phyloP scores from a whole-genome alignment of 2,888 invertebrate species.

The Anthrax anthrax region DNA sequence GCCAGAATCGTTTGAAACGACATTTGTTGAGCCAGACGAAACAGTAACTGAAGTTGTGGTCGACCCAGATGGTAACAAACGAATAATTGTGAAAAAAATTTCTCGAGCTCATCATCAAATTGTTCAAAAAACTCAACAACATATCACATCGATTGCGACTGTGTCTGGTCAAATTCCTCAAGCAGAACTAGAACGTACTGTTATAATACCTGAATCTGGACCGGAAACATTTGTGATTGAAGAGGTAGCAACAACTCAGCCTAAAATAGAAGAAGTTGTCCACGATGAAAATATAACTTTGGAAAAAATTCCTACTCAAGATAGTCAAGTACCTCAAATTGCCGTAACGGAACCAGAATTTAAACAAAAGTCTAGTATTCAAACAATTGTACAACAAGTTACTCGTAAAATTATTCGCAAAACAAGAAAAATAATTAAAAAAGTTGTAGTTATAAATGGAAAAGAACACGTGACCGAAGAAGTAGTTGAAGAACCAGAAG shows the following conservation, averaged over 20 bases:
- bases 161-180: not conserved
- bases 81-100: slow-evolving; percentile 62
- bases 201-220: slow-evolving; percentile 20
- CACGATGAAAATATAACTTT: not conserved
- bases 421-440: slow-evolving; percentile 58
- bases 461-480: slow-evolving; percentile 74
- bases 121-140: slow-evolving; percentile 38
- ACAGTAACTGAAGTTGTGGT: slow-evolving; percentile 69
- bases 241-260: slow-evolving; percentile 24
- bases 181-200: slow-evolving; percentile 33
- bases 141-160: not conserved
- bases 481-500: slow-evolving; percentile 69
- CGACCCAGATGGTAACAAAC: slow-evolving; percentile 65
- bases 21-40: slow-evolving; percentile 68
- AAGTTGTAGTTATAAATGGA: slow-evolving; percentile 64
- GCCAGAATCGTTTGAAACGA: slow-evolving; percentile 66
- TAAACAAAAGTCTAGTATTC: slow-evolving; percentile 44
- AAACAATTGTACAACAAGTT: slow-evolving; percentile 61
- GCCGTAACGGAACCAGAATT: slow-evolving; percentile 25
- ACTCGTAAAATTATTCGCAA: slow-evolving; percentile 34
- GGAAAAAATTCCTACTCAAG: slow-evolving; percentile 21
- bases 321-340: slow-evolving; percentile 6
- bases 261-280: slow-evolving; percentile 16
- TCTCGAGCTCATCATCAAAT: slow-evolving; percentile 54
- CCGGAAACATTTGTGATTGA: slow-evolving; percentile 21